phyloP scores from a whole-genome alignment of 2,888 invertebrate species.

The Nemotelus pantherinus region DNA sequence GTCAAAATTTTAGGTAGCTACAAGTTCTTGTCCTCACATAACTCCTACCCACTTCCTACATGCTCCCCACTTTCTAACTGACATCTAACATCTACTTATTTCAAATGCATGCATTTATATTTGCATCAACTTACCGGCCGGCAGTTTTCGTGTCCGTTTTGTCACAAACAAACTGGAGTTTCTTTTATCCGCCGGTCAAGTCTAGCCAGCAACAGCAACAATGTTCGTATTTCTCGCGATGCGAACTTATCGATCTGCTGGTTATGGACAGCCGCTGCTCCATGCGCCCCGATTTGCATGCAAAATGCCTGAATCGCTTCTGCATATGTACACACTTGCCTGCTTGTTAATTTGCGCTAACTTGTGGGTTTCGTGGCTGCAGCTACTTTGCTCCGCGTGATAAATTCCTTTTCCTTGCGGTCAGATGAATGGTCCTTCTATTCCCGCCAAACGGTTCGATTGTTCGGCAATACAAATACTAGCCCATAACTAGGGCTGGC shows the following conservation, averaged over 20 bases:
- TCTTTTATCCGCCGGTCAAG: conserved; percentile 48
- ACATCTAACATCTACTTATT: too few relatives aligned
- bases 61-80: too few relatives aligned
- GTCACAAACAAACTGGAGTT: conserved; percentile 15
- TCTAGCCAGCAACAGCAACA: conserved; percentile 46
- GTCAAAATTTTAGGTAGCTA: too few relatives aligned
- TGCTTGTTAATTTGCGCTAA: conserved; percentile 23
- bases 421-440: conserved; percentile 3
- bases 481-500: neutral
- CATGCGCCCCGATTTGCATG: conserved; percentile 48
- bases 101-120: neutral
- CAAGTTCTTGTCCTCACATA: too few relatives aligned
- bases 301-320: conserved; percentile 31
- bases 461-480: neutral
- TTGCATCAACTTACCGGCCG: conserved; percentile 47
- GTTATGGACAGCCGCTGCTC: conserved; percentile 3
- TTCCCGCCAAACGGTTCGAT: neutral
- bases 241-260: conserved; percentile 43
- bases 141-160: conserved; percentile 1
- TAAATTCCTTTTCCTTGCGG: conserved; percentile 1
- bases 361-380: conserved; percentile 28
- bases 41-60: too few relatives aligned
- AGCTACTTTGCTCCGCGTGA: conserved; percentile 1
- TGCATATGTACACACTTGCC: conserved; percentile 34
- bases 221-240: conserved; percentile 33